Conservation (phyloP, 2,888 invertebrate species). For the Cybosia mesomella region DNA sequence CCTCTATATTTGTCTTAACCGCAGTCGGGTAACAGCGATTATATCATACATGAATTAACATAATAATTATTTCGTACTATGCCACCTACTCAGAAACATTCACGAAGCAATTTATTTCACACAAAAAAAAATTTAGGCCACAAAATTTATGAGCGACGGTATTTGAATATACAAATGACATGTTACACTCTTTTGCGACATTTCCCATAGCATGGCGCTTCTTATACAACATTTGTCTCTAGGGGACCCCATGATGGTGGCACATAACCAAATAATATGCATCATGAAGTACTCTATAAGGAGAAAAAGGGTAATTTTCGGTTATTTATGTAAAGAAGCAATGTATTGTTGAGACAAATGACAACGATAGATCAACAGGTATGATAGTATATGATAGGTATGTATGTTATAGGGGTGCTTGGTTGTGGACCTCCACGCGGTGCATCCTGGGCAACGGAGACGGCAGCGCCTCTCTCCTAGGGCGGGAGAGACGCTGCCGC, state of each 20-base stretch:
- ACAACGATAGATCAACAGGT: background rate
- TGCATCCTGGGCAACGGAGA: too few species aligned
- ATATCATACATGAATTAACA: background rate
- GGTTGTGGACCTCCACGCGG: too few species aligned
- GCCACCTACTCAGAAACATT: background rate
- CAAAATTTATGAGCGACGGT: slow-evolving; percentile 37
- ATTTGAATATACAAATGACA: slow-evolving; percentile 51
- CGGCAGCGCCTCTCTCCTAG: too few species aligned
- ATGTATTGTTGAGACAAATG: background rate
- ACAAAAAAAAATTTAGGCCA: slow-evolving; percentile 18
- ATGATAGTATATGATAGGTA: background rate
- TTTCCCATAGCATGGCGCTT: slow-evolving; percentile 20
- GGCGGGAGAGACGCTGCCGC: too few species aligned
- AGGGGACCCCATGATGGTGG: slow-evolving; percentile 24
- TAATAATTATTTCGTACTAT: background rate
- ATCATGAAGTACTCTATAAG: slow-evolving; percentile 11
- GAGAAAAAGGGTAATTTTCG: background rate
- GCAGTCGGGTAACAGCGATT: background rate
- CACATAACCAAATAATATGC: slow-evolving; percentile 18
- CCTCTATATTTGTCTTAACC: background rate
- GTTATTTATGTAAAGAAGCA: slow-evolving; percentile 10
- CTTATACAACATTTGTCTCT: slow-evolving; percentile 34
- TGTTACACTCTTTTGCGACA: slow-evolving; percentile 33
- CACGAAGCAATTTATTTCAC: slow-evolving; percentile 3
- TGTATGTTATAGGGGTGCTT: too few species aligned